Evolutionary conservation across 64 coral and sea anemone species (phyloP).

Genomic region (Porites lutea): DNA sequence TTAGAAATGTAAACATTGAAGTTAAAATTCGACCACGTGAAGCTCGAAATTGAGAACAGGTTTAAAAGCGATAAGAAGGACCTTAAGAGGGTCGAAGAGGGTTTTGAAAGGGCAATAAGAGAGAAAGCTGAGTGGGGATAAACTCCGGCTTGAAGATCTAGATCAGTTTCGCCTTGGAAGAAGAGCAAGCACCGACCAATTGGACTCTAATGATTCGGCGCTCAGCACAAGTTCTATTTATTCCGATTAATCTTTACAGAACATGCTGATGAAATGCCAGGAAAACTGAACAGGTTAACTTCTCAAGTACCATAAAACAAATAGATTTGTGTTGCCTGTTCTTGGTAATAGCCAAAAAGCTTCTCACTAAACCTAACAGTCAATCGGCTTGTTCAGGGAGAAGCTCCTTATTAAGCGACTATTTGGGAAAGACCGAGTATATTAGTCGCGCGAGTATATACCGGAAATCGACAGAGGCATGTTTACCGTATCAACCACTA

Average conservation of each 20-base stretch:
- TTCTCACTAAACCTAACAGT: too few relatives aligned
- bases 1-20: constrained; percentile 94
- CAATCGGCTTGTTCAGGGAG: too few relatives aligned
- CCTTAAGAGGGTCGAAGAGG: constrained; percentile 80
- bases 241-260: constrained; percentile 1
- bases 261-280: too few relatives aligned
- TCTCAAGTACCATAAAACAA: too few relatives aligned
- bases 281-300: too few relatives aligned
- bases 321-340: too few relatives aligned
- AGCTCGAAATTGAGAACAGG: constrained; percentile 90
- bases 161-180: constrained; percentile 71
- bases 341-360: too few relatives aligned
- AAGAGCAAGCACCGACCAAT: constrained; percentile 1
- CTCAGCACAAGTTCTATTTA: constrained; percentile 15
- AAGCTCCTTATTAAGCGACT: too few relatives aligned
- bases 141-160: constrained; percentile 79
- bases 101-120: constrained; percentile 84
- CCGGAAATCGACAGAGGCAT: too few relatives aligned
- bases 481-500: too few relatives aligned
- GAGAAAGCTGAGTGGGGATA: constrained; percentile 78
- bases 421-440: too few relatives aligned
- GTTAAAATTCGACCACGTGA: constrained; percentile 89
- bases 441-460: too few relatives aligned
- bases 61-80: constrained; percentile 89
- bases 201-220: neutral